Conservation (phyloP, 1,140 invertebrate species). For the Zaprionus vittiger region DNA sequence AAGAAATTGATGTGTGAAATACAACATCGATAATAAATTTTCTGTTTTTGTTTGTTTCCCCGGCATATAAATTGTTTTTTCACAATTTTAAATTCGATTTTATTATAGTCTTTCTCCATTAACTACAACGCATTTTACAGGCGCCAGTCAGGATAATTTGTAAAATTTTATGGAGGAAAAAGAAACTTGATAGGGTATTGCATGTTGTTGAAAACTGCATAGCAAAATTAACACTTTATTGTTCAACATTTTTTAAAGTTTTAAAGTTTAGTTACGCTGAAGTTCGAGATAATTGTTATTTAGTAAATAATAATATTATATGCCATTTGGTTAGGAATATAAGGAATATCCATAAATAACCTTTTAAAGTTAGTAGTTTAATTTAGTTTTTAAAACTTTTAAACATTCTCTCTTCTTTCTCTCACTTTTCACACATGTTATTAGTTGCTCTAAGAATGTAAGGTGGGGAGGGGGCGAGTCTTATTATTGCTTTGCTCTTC, state of each 20-base stretch:
- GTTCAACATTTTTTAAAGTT: not conserved
- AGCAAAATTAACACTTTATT: not conserved
- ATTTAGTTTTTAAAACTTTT: too few species aligned
- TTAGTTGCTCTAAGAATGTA: not conserved
- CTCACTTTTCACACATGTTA: too few species aligned
- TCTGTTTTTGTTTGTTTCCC: not conserved
- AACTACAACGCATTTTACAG: not conserved
- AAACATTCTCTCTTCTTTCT: too few species aligned
- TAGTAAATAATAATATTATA: not conserved
- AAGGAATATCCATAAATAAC: too few species aligned
- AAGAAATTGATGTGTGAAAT: slow-evolving; percentile 44
- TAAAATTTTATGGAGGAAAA: not conserved
- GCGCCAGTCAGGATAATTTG: not conserved
- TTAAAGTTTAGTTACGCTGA: not conserved
- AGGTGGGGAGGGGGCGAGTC: not conserved
- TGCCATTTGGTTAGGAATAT: too few species aligned
- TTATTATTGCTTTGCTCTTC: slow-evolving; percentile 25
- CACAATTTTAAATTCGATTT: not conserved
- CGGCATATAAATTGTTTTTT: slow-evolving; percentile 25
- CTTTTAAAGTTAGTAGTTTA: too few species aligned
- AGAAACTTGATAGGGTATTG: not conserved
- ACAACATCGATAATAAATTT: slow-evolving; percentile 12
- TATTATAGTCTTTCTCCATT: slow-evolving; percentile 14
- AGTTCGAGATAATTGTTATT: not conserved
- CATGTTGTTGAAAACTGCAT: not conserved